Evolutionary conservation across 2,888 invertebrate genomes (phyloP), one percentile per base, ranked within the genome.

Genomic region (Nebria brevicollis): DNA sequence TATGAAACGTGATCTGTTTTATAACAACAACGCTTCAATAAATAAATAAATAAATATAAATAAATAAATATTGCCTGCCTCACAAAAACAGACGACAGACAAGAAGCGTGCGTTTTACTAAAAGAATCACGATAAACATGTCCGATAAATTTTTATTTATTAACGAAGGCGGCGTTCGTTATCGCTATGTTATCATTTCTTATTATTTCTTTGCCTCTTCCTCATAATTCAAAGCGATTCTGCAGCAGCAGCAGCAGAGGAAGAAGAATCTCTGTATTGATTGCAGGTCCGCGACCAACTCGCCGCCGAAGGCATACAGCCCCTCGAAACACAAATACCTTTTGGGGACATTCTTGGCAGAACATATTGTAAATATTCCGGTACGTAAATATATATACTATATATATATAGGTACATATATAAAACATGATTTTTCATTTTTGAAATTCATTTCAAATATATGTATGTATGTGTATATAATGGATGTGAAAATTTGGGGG

Each of bases 311-410:
- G 91, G 91, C 80, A 89, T 92, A 85, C 90, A 90, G 83, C 92
- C 92, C 41, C 88, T 91, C 84, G 92, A 92, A 86, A 91, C 91
- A 85, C 89, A 90, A 86, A 92, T 92, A 87, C 91, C 92, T 83
- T 89, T 90, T 83, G 90, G 91, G 86, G 92, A 92, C 86, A 90
- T 92, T 85, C 90, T 91, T 87, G 92, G 91, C 83, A 89, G 91
- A 85, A 90, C 91, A 84, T 91, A 91, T 87, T 91, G 91, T 86
- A 91, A 92, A 84, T 92, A 90, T 86, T 88, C 88, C 86, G 89
- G 89, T 43, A 83, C 83, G 81, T 83, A 82, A 82, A 68, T 66
- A 20, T 20, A 20, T 11, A 13, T 64, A 7, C 54, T 34, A 34
- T 74, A 3, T 43, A 15, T 74, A 10, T 68, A 25, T 68, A 13